Evolutionary conservation across 35 echinoderm and acorn worm species (phyloP), one percentile per base, ranked within the genome.

Genomic region (Strongylocentrotus purpuratus): DNA sequence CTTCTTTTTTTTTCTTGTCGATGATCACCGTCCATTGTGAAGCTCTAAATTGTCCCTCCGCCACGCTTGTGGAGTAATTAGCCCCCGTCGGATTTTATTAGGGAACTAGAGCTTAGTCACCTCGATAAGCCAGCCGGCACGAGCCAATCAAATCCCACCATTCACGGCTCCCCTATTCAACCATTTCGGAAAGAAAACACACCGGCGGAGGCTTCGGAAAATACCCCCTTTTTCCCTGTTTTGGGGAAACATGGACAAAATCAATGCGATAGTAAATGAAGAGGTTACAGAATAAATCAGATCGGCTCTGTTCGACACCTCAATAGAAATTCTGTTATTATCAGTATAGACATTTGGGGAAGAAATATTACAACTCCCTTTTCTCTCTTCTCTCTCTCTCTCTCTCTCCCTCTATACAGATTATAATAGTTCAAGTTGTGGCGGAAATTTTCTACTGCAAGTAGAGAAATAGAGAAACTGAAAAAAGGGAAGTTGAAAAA

Each of bases 31-130:
- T 88, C 61, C 61, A 88, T 88, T 88, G 87, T 88, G 10, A 9
- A 88, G 87, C 91, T 17, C 91, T 92, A 92, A 92, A 92, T 92
- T 92, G 91, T 88, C 87, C 87, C 87, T 48, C 46, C 48, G n/a
- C 91, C 45, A 92, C 41, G n/a, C 91, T 33, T 46, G 47, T 46
- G 46, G n/a, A 55, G n/a, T 92, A 92, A 92, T 92, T 92, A 92
- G 91, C 91, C 91, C 15, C 12, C 12, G 91, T 92, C 91, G 32
- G 28, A 17, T 45, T 92, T 92, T 92, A 92, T 92, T 92, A 92
- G 47, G 47, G 32, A 92, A 92, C 47, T 55, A 48, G 9, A 46
- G 31, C 41, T 92, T 92, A 92, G 41, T 92, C 91, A 55, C 91
- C n/a, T 92, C 45, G n/a, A 31, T 46, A 48, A 48, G 32, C 41